A percentile compares a stretch with the other conserved stretches of the same genome.
Conservation (phyloP, 2,113 vertebrate genomes). For the Emydocephalus ijimae region DNA sequence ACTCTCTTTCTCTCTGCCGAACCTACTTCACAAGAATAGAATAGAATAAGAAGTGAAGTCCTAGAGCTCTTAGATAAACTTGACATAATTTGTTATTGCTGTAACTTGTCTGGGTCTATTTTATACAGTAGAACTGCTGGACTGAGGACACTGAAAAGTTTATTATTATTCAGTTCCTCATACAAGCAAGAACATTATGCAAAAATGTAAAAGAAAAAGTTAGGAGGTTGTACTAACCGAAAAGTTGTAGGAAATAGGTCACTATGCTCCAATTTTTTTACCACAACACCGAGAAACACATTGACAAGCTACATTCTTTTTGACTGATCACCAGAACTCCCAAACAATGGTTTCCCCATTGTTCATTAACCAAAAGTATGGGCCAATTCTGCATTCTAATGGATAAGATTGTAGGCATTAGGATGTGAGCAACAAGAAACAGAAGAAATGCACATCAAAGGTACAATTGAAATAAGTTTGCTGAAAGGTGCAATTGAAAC, state of each 20-base stretch:
- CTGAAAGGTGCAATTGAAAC: background rate
- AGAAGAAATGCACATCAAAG: background rate
- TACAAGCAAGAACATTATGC: background rate
- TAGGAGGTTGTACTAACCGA: background rate
- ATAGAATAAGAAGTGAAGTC: background rate
- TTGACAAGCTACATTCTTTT: conserved; percentile 32
- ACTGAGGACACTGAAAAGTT: background rate
- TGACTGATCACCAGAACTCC: conserved; percentile 34
- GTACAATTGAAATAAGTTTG: background rate
- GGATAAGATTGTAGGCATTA: conserved; percentile 6
- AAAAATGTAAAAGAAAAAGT: background rate
- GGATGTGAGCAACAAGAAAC: background rate
- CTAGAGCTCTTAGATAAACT: background rate
- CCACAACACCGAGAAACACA: background rate
- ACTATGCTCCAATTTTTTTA: conserved; percentile 31
- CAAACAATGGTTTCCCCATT: conserved; percentile 60
- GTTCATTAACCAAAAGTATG: conserved; percentile 47
- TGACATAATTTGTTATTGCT: background rate
- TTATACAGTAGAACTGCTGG: background rate
- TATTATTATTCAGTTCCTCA: background rate
- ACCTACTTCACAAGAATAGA: background rate
- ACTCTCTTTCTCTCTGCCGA: background rate
- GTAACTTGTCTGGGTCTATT: background rate
- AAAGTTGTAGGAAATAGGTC: conserved; percentile 37
- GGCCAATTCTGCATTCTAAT: background rate